Evolutionary conservation across 2,113 vertebrate species (phyloP).

Genomic region (Neogale vison): DNA sequence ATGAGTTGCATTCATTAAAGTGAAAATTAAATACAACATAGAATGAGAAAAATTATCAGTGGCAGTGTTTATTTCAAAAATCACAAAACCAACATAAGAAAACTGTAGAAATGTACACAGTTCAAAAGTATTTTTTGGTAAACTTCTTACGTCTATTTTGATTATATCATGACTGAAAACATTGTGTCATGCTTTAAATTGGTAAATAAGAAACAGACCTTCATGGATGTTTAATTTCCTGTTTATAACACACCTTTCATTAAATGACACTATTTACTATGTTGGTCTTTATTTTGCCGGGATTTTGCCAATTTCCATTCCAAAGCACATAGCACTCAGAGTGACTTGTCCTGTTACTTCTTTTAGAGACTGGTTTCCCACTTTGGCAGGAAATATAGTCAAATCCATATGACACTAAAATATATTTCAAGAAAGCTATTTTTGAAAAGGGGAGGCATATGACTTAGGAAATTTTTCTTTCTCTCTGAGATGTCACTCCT

Average conservation of each 20-base stretch:
- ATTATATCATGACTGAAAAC: background rate
- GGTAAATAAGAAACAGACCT: background rate
- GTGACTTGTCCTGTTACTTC: constrained; percentile 45
- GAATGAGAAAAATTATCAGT: background rate
- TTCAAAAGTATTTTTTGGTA: background rate
- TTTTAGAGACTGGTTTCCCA: constrained; percentile 60
- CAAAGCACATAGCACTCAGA: background rate
- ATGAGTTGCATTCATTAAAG: background rate
- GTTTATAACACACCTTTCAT: background rate
- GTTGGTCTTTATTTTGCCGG: constrained; percentile 6
- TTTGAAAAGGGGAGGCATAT: constrained; percentile 61
- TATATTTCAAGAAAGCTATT: constrained; percentile 74
- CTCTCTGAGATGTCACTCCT: constrained; percentile 31
- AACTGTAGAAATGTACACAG: background rate
- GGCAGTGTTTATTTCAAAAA: background rate
- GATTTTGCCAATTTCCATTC: background rate
- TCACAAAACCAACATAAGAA: background rate
- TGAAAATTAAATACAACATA: background rate
- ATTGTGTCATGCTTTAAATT: background rate
- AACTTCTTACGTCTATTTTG: background rate
- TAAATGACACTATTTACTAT: background rate
- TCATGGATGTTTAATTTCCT: background rate
- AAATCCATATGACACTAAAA: constrained; percentile 64
- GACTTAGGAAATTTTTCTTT: constrained; percentile 63
- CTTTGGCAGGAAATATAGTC: constrained; percentile 66